phyloP scores from a whole-genome alignment of 2,888 invertebrate genomes.

The Metellina segmentata region DNA sequence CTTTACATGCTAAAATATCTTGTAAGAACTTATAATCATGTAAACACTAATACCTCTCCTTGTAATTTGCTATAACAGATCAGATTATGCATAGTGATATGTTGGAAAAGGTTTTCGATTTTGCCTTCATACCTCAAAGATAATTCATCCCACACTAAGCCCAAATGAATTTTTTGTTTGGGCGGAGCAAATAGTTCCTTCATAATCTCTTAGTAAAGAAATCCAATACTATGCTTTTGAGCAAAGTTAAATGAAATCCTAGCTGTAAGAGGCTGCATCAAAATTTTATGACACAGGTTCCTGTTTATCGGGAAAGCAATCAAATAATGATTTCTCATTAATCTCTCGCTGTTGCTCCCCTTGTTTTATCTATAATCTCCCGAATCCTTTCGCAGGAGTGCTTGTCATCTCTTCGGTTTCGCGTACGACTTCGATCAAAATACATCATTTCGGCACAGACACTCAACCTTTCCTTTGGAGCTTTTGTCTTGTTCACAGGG shows the following conservation, averaged over 20 bases:
- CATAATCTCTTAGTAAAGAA: conserved; percentile 1
- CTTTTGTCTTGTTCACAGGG: not conserved
- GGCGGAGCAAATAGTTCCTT: not conserved
- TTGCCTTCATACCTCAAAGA: not conserved
- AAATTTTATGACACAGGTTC: conserved; percentile 34
- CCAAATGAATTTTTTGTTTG: not conserved
- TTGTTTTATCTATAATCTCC: conserved; percentile 27
- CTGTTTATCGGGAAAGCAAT: conserved; percentile 45
- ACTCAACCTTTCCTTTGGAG: not conserved
- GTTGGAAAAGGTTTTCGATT: not conserved
- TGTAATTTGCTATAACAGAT: not conserved
- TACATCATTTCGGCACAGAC: not conserved
- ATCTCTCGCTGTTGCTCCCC: conserved; percentile 25
- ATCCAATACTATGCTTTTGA: conserved; percentile 30
- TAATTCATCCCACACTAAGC: not conserved
- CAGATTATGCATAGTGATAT: not conserved
- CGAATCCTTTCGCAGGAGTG: not conserved
- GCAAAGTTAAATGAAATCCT: conserved; percentile 6
- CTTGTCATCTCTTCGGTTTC: conserved; percentile 15
- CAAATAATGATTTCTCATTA: conserved; percentile 49
- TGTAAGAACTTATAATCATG: no score
- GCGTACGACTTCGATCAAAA: conserved; percentile 10
- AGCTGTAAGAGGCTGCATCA: not conserved
- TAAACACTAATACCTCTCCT: no score
- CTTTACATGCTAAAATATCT: no score